Percentiles rank a stretch among this genome's conserved stretches.
phyloP scores from a whole-genome alignment of 2,888 invertebrate species.

The Asteroscopus sphinx region DNA sequence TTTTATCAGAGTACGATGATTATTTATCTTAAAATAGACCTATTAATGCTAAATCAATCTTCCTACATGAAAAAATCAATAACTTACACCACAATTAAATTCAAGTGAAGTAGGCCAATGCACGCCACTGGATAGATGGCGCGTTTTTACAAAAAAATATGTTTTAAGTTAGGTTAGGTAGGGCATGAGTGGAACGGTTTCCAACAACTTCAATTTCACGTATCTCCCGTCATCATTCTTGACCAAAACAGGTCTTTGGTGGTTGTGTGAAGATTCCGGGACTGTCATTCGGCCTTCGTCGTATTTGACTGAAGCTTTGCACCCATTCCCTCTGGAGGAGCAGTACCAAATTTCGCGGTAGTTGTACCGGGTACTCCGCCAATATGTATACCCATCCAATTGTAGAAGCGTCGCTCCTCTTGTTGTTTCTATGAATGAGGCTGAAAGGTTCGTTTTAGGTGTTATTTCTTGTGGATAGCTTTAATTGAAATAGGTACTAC shows the following conservation, averaged over 20 bases:
- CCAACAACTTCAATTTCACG: background rate
- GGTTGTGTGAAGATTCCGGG: slow-evolving; percentile 43
- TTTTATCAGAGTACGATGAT: no score
- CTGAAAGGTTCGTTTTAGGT: slow-evolving; percentile 10
- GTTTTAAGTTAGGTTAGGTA: no score
- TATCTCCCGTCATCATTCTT: slow-evolving; percentile 10
- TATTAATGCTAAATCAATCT: no score
- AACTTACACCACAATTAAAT: no score
- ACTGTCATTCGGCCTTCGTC: slow-evolving; percentile 17
- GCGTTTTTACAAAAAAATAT: no score
- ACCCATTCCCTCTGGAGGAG: slow-evolving; percentile 37
- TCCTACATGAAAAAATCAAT: no score
- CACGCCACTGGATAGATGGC: no score
- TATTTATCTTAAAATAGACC: no score
- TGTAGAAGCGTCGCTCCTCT: slow-evolving; percentile 15
- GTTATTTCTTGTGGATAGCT: background rate
- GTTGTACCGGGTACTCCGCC: slow-evolving; percentile 16
- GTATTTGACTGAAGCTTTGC: slow-evolving; percentile 45
- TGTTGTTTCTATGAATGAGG: slow-evolving; percentile 14
- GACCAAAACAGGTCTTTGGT: slow-evolving; percentile 34
- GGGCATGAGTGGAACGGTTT: background rate
- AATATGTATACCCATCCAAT: slow-evolving; percentile 33
- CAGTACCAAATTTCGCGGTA: slow-evolving; percentile 43
- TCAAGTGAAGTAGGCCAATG: no score
- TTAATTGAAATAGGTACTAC: no score